Evolutionary conservation across 2,113 vertebrate species (phyloP), one percentile per base, ranked within the genome.

Genomic region (Thamnaconus septentrionalis): DNA sequence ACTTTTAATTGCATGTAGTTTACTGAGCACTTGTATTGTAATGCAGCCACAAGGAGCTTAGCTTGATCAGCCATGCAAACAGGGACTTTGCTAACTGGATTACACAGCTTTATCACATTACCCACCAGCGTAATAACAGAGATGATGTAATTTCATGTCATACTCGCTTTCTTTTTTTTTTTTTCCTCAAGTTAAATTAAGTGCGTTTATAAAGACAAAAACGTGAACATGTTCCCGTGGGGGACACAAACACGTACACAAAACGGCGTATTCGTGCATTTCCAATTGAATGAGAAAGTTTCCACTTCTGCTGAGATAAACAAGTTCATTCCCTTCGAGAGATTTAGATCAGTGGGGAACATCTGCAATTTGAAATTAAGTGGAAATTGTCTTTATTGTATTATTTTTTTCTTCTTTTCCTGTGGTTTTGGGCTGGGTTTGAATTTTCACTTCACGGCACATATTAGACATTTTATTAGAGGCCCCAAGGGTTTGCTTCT

Each of bases 81-180:
- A 66, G 71, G 64, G 70, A 79, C 78, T 82, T 70, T 61, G 67
- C 71, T 84, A 80, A 84, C 79, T 75, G 73, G 76, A 85, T 84
- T 82, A 76, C 76, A 77, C 69, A 78, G 69, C 69, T 73, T 74
- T 70, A 81, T 79, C 76, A 80, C 64, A 52, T 61, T 59, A 68
- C 59, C 72, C 74, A 56, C 68, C 39, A 73, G 71, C 66, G 73
- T 68, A 74, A 78, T 76, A 84, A 76, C 72, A 81, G 18, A 75
- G 63, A 76, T 84, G 77, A 82, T 85, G 78, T 70, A 75, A 84
- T 78, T 77, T 71, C 49, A 68, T 85, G 74, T 84, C 81, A 88
- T 78, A 77, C 54, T 80, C 66, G 63, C 47, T 10, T 48, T 7
- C 7, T 69, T 79, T 75, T 70, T 50, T 48, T 48, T 48, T 9